Base-by-base conservation (phyloP, 2,888 invertebrate genomes). In the Acronicta alni region DNA sequence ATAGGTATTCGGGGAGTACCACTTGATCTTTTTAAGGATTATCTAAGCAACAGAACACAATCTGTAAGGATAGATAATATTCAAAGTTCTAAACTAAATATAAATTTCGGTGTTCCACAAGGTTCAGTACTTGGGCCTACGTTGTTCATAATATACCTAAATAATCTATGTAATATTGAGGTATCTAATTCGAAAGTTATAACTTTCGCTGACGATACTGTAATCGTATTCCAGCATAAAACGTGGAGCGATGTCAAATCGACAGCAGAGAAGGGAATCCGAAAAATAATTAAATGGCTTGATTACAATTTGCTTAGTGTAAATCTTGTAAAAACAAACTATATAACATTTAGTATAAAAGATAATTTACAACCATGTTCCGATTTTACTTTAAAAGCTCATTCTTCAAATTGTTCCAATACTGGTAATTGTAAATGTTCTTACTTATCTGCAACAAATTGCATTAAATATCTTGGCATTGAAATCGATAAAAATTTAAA, bases 121-220 rank as follows among this genome's bases (percentile, higher is more conserved):
- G 53, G 54, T 2, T 45, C 54, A 18, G 54, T 54, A 1, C 39
- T 45, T 39, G 51, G 51, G 16, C 51, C 51, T 0, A 42, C 51
- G 1, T 35, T 51, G 2, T 51, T 51, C 17, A 6, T 51, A 12
- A 51, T 51, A 12, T 51, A 51, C 23, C 15, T 51, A 10, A 54
- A 45, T 39, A 39, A 53, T 30, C 45, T 53, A 4, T 53, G 53
- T 26, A 39, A 45, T 7, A 45, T 17, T 30, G 38, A 45, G 14
- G 1, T 53, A 53, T 17, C 45, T 3, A 38, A 26, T 7, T 35
- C 43, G 3, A 53, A 53, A 26, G 10, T 53, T 10, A 53, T 23
- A n/a, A 53, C 45, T 17, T 53, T 53, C 30, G 45, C 45, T 38
- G 45, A 53, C 10, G 45, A 45, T 30, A 53, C 38, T 12, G 53